phyloP scores from a whole-genome alignment of 2,113 vertebrate species.

The Passerina amoena region DNA sequence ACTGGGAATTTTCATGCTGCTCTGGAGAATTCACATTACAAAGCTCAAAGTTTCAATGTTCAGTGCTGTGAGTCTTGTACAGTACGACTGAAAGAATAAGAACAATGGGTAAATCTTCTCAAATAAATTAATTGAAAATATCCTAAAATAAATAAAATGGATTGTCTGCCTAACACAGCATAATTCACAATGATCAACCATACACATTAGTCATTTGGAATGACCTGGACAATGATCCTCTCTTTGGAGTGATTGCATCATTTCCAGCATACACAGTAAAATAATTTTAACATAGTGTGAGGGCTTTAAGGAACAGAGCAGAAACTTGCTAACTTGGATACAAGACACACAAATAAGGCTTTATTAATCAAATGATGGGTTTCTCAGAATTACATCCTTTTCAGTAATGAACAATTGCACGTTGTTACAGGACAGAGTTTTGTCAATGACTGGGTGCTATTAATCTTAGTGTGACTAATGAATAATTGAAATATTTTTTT shows the following conservation, averaged over 20 bases:
- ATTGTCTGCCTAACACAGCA: background rate
- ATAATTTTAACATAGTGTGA: background rate
- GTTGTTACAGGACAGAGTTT: background rate
- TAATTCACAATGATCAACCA: background rate
- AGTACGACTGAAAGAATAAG: background rate
- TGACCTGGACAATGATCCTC: background rate
- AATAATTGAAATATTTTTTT: constrained; percentile 33
- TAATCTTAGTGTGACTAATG: constrained; percentile 23
- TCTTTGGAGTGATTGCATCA: background rate
- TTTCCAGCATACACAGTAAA: background rate
- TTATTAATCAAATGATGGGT: background rate
- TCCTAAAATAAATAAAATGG: background rate
- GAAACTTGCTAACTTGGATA: background rate
- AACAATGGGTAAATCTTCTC: background rate
- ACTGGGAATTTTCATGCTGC: background rate
- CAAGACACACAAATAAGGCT: background rate
- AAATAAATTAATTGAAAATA: background rate
- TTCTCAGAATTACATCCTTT: background rate
- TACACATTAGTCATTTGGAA: background rate
- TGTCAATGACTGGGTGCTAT: background rate
- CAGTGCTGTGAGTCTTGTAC: background rate
- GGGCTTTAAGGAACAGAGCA: background rate
- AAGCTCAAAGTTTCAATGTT: background rate
- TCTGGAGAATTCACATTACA: background rate
- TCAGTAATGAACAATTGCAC: background rate